Evolutionary conservation across 2,797 vertebrate species (phyloP).

Genomic region (Cygnus olor): DNA sequence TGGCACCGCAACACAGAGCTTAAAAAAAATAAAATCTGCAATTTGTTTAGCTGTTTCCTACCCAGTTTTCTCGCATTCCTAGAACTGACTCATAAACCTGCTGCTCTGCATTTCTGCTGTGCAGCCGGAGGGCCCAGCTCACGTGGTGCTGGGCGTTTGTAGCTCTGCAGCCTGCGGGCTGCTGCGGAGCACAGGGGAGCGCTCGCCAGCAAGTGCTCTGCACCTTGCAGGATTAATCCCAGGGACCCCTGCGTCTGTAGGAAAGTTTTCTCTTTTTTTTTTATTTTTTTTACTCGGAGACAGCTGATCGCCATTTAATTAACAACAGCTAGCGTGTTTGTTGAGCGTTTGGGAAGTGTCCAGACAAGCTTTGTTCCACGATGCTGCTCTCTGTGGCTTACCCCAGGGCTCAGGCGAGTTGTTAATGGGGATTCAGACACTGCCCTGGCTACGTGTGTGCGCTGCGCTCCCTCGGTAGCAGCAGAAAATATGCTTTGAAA

Average conservation of each 20-base stretch:
- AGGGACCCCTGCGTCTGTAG: accelerated
- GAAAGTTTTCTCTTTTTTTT: background rate
- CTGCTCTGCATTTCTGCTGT: slow-evolving; percentile 21
- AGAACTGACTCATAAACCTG: slow-evolving; percentile 12
- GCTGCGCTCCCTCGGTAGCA: accelerated
- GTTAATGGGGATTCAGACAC: background rate
- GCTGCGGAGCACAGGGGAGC: background rate
- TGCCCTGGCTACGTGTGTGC: background rate
- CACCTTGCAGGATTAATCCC: background rate
- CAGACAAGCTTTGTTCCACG: background rate
- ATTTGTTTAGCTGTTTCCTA: slow-evolving; percentile 7
- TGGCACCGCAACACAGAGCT: background rate
- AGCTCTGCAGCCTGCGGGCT: background rate
- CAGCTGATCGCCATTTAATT: background rate
- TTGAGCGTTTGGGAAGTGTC: background rate
- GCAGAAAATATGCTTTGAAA: background rate
- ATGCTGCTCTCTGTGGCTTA: background rate
- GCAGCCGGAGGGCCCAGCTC: background rate
- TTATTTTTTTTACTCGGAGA: background rate
- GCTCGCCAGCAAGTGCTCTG: background rate
- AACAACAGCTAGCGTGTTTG: background rate
- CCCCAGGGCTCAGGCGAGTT: background rate
- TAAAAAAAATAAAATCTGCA: background rate
- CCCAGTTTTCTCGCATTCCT: slow-evolving; percentile 41
- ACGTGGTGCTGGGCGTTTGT: background rate